These are phyloP conservation scores for Piprites chloris DNA, from an alignment of 2,113 vertebrate genomes.

Conservation along the genomic window DNA sequence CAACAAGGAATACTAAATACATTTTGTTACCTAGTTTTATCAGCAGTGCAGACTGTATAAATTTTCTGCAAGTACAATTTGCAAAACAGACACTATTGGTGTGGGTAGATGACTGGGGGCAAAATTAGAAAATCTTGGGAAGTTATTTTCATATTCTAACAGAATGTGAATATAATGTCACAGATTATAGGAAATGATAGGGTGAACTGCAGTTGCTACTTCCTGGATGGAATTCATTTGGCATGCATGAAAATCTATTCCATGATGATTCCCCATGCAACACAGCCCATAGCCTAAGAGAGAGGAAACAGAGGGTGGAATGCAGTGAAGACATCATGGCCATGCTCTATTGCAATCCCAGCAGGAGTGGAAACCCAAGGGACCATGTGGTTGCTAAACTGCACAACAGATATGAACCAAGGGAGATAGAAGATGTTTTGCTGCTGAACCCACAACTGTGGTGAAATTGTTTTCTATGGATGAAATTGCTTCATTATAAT, in stretches of 20 bases:
- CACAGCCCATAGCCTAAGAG: not conserved
- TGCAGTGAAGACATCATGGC: accelerated
- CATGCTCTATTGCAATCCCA: not conserved
- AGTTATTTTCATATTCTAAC: not conserved
- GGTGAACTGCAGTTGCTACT: not conserved
- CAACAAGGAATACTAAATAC: not conserved
- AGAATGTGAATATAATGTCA: not conserved
- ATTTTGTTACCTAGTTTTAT: not conserved
- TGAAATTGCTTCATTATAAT: not conserved
- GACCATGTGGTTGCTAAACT: not conserved
- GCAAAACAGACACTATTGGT: not conserved
- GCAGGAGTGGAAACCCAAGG: accelerated
- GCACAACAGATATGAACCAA: not conserved
- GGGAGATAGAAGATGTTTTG: not conserved
- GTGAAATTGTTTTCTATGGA: not conserved
- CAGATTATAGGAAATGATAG: not conserved
- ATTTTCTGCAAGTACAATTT: not conserved
- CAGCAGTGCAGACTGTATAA: not conserved
- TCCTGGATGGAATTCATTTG: not conserved
- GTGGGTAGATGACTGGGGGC: not conserved
- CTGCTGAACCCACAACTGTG: not conserved
- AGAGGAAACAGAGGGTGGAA: not conserved
- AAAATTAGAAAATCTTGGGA: not conserved
- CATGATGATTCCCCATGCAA: not conserved
- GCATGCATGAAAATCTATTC: not conserved